These are phyloP conservation scores for Aphaenogaster ashmeadi DNA, from an alignment of 1,140 invertebrate species.

Conservation along the genomic window DNA sequence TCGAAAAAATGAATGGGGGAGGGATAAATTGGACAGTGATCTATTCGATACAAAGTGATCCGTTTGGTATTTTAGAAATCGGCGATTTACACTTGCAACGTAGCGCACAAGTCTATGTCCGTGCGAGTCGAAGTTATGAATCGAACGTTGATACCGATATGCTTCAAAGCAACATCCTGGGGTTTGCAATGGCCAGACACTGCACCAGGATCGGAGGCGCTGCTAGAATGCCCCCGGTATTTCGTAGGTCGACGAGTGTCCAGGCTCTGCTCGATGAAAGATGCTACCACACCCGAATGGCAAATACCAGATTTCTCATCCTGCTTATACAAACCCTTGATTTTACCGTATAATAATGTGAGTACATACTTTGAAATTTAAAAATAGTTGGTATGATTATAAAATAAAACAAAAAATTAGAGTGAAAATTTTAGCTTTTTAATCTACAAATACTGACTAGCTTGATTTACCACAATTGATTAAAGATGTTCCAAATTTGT, in stretches of 20 bases:
- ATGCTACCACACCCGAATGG: constrained; percentile 90
- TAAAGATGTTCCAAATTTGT: not conserved
- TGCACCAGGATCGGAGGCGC: constrained; percentile 88
- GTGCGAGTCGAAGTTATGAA: constrained; percentile 90
- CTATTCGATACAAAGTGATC: not conserved
- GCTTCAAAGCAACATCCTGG: constrained; percentile 84
- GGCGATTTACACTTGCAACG: constrained; percentile 89
- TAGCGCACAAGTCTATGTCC: constrained; percentile 88
- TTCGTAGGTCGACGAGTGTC: constrained; percentile 86
- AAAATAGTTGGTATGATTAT: not conserved
- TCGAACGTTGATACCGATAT: constrained; percentile 88
- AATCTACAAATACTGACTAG: not conserved
- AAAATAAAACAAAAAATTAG: not conserved
- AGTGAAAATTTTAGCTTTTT: not conserved
- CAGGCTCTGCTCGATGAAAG: constrained; percentile 88
- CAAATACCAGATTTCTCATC: constrained; percentile 91
- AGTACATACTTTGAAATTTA: constrained; percentile 61
- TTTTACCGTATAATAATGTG: constrained; percentile 90
- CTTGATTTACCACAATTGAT: not conserved
- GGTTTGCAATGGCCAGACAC: constrained; percentile 89
- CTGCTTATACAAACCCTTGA: constrained; percentile 90
- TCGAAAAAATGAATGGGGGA: not conserved
- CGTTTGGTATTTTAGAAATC: constrained; percentile 87
- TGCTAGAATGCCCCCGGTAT: constrained; percentile 88
- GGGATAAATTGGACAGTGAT: not conserved